Evolutionary conservation across 2,797 vertebrate species (phyloP), one percentile per base, ranked within the genome.

Genomic region (Bovichtus diacanthus): DNA sequence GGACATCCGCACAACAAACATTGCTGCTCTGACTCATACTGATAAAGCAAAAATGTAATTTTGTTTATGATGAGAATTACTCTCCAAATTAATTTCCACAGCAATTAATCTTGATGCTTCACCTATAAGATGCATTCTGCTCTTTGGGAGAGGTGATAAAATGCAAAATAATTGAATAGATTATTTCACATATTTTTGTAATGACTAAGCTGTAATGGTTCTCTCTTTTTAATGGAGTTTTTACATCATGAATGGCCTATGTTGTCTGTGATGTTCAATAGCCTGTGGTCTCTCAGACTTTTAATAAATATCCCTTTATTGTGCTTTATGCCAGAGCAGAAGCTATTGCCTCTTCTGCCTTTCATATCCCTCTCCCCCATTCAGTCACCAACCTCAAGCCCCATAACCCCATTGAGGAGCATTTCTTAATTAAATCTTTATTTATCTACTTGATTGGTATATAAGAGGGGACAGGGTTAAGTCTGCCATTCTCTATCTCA

Each of bases 351-450:
- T 82, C 61, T 81, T 67, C 18, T 81, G 76, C 73, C 67, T 80
- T 72, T 88, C 74, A 78, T 70, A 81, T 49, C 47, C 31, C 80
- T 67, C 15, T 71, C 74, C 79, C 55, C 74, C 62, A 62, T 49
- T 63, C 61, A 55, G 43, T 68, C 54, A 70, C 60, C 84, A 80
- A 31, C 74, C 85, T 72, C 70, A 60, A 81, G 66, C 76, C 83
- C 74, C 63, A 29, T 53, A 84, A 81, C 77, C 81, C 83, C 66
- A 58, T 25, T 50, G 79, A 78, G 76, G 56, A 73, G 80, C 49
- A 73, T 90, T 81, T 87, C 88, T 92, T 94, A 93, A 94, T 93
- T 91, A 94, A 94, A 93, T 71, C 87, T 88, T 90, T 93, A 91
- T 93, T 91, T 92, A 89, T 92, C 86, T 93, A 87, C 78, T 91